Percentiles rank a stretch among this genome's conserved stretches.
Conservation (phyloP, 2,797 vertebrate genomes). For the Catostomus latipinnis region DNA sequence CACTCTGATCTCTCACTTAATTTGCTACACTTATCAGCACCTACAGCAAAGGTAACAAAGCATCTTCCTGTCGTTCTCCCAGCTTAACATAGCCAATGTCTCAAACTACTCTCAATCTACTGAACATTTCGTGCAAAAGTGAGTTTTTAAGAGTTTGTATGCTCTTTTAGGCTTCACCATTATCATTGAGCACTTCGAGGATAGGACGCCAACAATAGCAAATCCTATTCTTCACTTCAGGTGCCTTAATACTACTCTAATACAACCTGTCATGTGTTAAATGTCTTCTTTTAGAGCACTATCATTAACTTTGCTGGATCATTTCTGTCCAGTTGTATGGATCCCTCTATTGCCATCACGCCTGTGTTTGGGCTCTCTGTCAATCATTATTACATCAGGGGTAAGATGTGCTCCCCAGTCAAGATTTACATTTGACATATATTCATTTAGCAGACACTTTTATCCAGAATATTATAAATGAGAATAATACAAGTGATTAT, state of each 20-base stretch:
- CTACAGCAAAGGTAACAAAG: slow-evolving; percentile 87
- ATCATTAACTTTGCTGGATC: too few relatives aligned
- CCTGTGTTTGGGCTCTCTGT: slow-evolving; percentile 91
- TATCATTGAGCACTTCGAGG: slow-evolving; percentile 93
- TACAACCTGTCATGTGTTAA: too few relatives aligned
- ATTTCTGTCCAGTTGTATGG: slow-evolving; percentile 85
- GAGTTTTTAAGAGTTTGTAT: neutral
- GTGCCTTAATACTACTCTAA: slow-evolving; percentile 65
- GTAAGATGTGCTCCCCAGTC: slow-evolving; percentile 66
- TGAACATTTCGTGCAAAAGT: neutral
- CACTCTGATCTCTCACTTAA: slow-evolving; percentile 87
- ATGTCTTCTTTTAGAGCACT: too few relatives aligned
- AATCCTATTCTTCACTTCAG: slow-evolving; percentile 94
- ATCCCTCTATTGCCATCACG: slow-evolving; percentile 93
- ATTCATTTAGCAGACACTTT: too few relatives aligned
- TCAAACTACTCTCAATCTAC: neutral
- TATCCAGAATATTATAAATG: too few relatives aligned
- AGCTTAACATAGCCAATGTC: too few relatives aligned
- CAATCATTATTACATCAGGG: slow-evolving; percentile 92
- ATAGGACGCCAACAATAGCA: slow-evolving; percentile 88
- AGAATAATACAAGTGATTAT: too few relatives aligned
- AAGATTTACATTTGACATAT: too few relatives aligned
- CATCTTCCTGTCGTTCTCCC: neutral
- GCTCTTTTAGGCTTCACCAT: slow-evolving; percentile 86
- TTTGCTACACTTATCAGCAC: slow-evolving; percentile 94